Base-by-base conservation (phyloP, 2,113 vertebrate genomes). In the Brachyhypopomus gauderio region DNA sequence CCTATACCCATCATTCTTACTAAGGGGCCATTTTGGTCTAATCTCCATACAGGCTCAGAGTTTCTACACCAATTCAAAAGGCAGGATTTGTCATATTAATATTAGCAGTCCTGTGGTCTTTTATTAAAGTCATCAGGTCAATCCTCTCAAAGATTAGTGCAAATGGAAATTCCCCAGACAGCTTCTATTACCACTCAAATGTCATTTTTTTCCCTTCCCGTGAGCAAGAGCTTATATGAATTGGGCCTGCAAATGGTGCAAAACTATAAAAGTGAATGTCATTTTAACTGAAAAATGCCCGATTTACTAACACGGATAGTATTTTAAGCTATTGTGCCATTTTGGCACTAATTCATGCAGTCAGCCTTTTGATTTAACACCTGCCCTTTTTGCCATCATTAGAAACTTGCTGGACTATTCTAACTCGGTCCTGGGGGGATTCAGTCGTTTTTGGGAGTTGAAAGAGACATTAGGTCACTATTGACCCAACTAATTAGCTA, bases 11-110 rank as follows among this genome's bases (percentile, higher is more conserved):
- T 52, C 9, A 14, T 8, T 52, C 45, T 14, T 52, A 12, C 14
- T 14, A 84, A 72, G 71, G 4, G 67, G 79, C 79, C 73, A 82
- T 84, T 81, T 84, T 72, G 27, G 48, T 38, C 79, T 74, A 79
- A 82, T 80, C 78, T 64, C 55, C 63, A 69, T 75, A 73, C 22
- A 30, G 75, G 78, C 70, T 70, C 41, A 75, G 48, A 82, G 77
- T 27, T 72, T 66, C 69, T 64, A 73, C 59, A 59, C 78, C 77
- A 81, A 25, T 34, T 56, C 38, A 72, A 27, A 12, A 70, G 67
- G 55, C 36, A 14, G 45, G 48, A 66, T 45, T 9, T 69, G 34
- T 72, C 56, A 60, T 11, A 22, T 83, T 58, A 72, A 48, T 52
- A n/a, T 55, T 70, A 63, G 59, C 38, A 5, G 17, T 72, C 45